Evolutionary conservation across 2,888 invertebrate genomes (phyloP), one percentile per base, ranked within the genome.

Genomic region (Cistogaster globosa): DNA sequence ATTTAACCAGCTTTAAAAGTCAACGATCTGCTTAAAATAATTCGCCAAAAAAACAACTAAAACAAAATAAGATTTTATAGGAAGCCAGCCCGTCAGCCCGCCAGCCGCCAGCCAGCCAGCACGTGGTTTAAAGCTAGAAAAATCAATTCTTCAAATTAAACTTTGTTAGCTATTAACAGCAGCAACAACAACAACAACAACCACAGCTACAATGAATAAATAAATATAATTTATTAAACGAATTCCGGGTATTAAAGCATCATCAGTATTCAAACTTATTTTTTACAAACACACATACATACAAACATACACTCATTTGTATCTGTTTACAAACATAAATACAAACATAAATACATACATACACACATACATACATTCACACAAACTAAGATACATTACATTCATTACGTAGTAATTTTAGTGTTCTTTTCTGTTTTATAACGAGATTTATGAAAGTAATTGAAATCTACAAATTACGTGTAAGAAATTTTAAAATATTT

Each of bases 11-110:
- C 86, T 87, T 86, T 5, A 86, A 86, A 87, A 83, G 90, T 90
- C 90, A 90, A 90, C 88, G 90, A 90, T 89, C 90, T 89, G 88
- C 20, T 72, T 62, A 51, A 69, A 45, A 75, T 42, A 62, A 71
- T 63, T 74, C 57, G 55, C 38, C 67, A 85, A 77, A 81, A 74
- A 53, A 32, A 26, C 4, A 26, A 32, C 2, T 7, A 63, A 76
- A 72, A 75, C 71, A 48, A 83, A 79, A 83, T 75, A 67, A 68
- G 32, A 77, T 42, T 32, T 32, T 42, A 12, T 42, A 42, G 1
- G 8, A 32, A 32, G 8, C 7, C 32, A 7, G 8, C 32, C 32
- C 2, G 32, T 6, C 6, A 83, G 65, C 76, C 67, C 71, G 72
- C 86, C n/a, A 32, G 32, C 32, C 6, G 6, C 32, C 32, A 32